Evolutionary conservation across 2,888 invertebrate species (phyloP).

Genomic region (Chydorus sphaericus): DNA sequence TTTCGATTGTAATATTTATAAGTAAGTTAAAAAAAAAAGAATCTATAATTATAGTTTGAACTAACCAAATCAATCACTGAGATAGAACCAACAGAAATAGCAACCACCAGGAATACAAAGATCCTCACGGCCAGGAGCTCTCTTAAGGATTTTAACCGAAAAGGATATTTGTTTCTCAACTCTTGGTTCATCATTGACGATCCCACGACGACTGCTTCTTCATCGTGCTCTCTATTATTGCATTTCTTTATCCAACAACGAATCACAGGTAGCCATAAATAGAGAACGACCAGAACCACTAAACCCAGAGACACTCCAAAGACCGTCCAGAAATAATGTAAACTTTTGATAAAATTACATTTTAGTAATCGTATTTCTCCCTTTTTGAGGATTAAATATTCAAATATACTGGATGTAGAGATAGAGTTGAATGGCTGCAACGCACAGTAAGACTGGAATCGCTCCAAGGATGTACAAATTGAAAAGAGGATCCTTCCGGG

Average conservation of each 20-base stretch:
- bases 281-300: neutral
- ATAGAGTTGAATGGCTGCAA: neutral
- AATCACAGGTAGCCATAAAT: neutral
- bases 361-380: neutral
- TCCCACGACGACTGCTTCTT: no score
- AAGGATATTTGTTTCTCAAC: no score
- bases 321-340: neutral
- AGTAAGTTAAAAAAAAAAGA: neutral
- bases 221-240: neutral
- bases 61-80: neutral
- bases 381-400: neutral
- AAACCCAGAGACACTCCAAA: neutral
- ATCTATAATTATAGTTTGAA: neutral
- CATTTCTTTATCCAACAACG: neutral
- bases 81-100: neutral
- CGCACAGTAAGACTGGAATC: neutral
- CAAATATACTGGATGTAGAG: no score
- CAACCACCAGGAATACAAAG: neutral
- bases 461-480: neutral
- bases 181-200: no score
- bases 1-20: neutral
- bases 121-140: neutral
- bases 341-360: neutral
- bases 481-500: neutral
- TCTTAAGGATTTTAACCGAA: no score